These are phyloP conservation scores for Acanthornis magna DNA, from an alignment of 2,797 vertebrate species.

Conservation along the genomic window DNA sequence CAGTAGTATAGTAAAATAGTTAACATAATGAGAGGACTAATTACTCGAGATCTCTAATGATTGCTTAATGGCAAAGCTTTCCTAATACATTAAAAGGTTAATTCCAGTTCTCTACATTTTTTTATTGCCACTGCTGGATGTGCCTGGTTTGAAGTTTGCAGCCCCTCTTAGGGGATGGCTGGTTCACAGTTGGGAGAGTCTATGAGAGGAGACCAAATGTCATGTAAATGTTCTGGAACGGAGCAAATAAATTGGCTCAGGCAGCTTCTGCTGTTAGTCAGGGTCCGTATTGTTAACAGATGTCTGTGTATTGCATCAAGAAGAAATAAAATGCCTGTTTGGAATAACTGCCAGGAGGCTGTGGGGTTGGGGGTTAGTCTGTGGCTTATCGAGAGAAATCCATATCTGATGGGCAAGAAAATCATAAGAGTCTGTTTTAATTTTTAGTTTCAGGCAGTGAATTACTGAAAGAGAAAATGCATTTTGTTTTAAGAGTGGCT, in stretches of 20 bases:
- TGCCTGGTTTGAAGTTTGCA: background rate
- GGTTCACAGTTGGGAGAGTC: background rate
- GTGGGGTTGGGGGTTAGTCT: background rate
- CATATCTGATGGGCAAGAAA: background rate
- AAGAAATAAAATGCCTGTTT: constrained; percentile 17
- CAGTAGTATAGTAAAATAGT: no score
- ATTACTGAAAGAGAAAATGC: background rate
- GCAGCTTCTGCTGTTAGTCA: background rate
- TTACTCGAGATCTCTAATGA: background rate
- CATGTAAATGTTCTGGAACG: background rate
- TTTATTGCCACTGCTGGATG: background rate
- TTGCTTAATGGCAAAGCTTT: background rate
- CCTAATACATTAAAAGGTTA: background rate
- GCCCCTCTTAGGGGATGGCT: background rate
- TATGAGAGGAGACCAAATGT: background rate
- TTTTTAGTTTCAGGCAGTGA: background rate
- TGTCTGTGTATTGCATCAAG: constrained; percentile 4
- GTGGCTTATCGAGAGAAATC: background rate
- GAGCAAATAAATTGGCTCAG: background rate
- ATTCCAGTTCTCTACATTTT: background rate
- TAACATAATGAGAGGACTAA: background rate
- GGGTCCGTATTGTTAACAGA: constrained; percentile 21
- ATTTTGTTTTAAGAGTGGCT: background rate
- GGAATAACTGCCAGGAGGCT: background rate
- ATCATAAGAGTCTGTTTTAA: background rate